Base-by-base conservation (phyloP, 2,113 vertebrate species). In the Siniperca chuatsi region DNA sequence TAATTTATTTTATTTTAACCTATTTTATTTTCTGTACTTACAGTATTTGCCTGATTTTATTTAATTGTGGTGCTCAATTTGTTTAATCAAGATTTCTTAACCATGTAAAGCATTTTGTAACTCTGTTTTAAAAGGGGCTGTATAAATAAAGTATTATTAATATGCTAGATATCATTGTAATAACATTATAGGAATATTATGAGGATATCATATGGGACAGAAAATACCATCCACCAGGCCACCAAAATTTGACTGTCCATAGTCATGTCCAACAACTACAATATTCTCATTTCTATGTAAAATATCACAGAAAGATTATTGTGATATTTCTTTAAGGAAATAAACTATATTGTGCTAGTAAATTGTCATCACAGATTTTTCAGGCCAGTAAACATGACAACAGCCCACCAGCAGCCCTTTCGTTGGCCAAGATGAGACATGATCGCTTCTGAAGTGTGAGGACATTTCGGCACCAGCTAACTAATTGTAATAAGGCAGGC, bases 401-500 rank as follows among this genome's bases (percentile, higher is more conserved):
- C 72, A 83, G 86, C 86, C 81, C 78, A 90, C 87, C 82, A 87
- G 84, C 87, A 87, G 90, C 83, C 85, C 90, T 89, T 89, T 90
- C 44, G 42, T 78, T 78, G 90, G 83, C 80, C 11, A 61, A 84
- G 69, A 92, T 74, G 68, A 90, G 92, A 93, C 89, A 70, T 77
- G 87, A 86, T 89, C 48, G 58, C 84, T 90, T 92, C 82, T 92
- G 90, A 92, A 93, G 94, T 93, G 93, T 92, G 90, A 90, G 92
- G 94, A 93, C 92, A 94, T 94, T 93, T 92, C 76, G 80, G 84
- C 87, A 83, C 84, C n/a, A 16, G 86, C 88, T 93, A 95, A 95
- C 95, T 95, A 94, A 94, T 94, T 94, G 93, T 94, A 94, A 94
- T 89, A 92, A 92, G 89, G 82, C 89, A 78, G 84, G 83, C 88